These are phyloP conservation scores for Embidobia sp. DNA, from an alignment of 2,888 invertebrate species.

Conservation along the genomic window DNA sequence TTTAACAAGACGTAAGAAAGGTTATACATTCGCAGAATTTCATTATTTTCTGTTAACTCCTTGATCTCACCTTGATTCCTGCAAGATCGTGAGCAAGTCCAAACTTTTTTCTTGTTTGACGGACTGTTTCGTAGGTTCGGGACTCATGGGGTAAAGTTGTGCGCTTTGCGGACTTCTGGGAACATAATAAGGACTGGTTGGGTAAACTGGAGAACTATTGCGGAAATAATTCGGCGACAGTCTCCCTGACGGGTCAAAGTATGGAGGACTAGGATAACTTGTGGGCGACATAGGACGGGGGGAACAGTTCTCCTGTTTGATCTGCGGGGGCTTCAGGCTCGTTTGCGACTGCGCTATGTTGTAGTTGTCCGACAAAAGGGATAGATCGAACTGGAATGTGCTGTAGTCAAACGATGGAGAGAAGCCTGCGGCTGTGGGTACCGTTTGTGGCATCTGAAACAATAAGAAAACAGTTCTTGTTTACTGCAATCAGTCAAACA, in stretches of 20 bases:
- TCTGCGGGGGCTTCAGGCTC: constrained; percentile 80
- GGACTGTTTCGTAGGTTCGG: constrained; percentile 76
- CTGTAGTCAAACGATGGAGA: constrained; percentile 88
- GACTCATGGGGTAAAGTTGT: constrained; percentile 78
- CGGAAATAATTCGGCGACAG: constrained; percentile 78
- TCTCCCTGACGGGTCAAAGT: constrained; percentile 73
- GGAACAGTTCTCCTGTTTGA: constrained; percentile 83
- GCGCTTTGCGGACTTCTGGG: constrained; percentile 80
- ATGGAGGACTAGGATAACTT: constrained; percentile 77
- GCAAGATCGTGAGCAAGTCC: constrained; percentile 78
- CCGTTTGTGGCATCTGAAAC: constrained; percentile 91
- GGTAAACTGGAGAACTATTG: constrained; percentile 79
- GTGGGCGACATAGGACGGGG: constrained; percentile 77
- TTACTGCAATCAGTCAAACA: too few species aligned
- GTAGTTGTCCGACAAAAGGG: constrained; percentile 86
- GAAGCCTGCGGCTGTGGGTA: constrained; percentile 87
- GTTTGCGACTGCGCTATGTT: constrained; percentile 75
- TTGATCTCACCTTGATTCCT: constrained; percentile 81
- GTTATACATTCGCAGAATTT: too few species aligned
- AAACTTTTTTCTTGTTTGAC: constrained; percentile 79
- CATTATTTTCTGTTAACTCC: too few species aligned
- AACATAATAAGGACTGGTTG: constrained; percentile 79
- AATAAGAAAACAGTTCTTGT: constrained; percentile 47
- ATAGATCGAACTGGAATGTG: constrained; percentile 87
- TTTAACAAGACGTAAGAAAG: too few species aligned